These are phyloP conservation scores for Dryoscopus gambensis DNA, from an alignment of 2,113 vertebrate genomes.

Conservation along the genomic window DNA sequence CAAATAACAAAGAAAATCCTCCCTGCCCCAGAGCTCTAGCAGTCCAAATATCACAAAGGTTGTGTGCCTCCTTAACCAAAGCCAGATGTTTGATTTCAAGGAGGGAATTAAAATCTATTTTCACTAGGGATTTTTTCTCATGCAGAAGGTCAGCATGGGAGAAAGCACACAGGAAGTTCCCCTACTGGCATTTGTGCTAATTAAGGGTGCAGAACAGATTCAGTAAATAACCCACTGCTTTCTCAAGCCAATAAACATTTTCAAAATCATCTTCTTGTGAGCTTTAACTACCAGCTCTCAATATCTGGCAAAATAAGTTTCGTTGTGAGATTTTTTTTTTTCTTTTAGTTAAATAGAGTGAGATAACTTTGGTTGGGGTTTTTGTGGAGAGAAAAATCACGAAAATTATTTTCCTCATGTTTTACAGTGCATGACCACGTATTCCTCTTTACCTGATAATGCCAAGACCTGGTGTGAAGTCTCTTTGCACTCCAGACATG, in stretches of 20 bases:
- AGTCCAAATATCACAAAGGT: not conserved
- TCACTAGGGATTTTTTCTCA: slow-evolving; percentile 32
- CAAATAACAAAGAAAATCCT: not conserved
- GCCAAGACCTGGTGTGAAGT: not conserved
- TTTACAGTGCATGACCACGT: not conserved
- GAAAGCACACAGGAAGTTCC: slow-evolving; percentile 27
- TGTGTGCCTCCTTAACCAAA: slow-evolving; percentile 7
- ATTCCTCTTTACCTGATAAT: not conserved
- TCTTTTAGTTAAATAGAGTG: not conserved
- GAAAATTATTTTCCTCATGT: not conserved
- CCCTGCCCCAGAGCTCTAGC: not conserved
- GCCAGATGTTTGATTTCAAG: slow-evolving; percentile 41
- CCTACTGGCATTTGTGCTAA: slow-evolving; percentile 39
- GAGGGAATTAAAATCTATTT: slow-evolving; percentile 35
- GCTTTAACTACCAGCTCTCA: not conserved
- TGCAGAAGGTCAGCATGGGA: slow-evolving; percentile 8
- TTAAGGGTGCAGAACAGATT: slow-evolving; percentile 12
- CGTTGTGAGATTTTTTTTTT: not conserved
- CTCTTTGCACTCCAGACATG: not conserved
- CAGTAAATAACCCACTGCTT: slow-evolving; percentile 23
- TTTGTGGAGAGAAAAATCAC: not conserved
- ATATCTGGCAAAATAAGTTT: not conserved
- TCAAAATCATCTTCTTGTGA: not conserved
- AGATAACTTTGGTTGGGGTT: not conserved
- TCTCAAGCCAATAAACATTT: slow-evolving; percentile 27